Conservation (phyloP, 2,797 vertebrate species). For the Pantherophis alleghaniensis region DNA sequence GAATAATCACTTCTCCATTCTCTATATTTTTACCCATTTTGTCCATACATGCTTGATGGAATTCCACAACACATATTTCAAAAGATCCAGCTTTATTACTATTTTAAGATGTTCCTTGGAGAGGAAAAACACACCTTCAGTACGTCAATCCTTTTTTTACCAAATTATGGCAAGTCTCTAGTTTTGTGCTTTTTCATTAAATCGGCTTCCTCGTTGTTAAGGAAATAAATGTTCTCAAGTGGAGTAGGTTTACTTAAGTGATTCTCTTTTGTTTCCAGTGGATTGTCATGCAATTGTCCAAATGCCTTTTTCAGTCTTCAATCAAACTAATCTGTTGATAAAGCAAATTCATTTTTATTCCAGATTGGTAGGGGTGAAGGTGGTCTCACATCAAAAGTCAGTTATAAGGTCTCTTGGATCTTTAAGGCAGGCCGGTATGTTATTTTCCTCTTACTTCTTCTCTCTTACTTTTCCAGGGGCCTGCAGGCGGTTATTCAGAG, state of each 20-base stretch:
- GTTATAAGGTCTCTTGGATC: slow-evolving; percentile 12
- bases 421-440: slow-evolving; percentile 1
- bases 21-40: neutral
- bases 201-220: neutral
- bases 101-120: slow-evolving; percentile 11
- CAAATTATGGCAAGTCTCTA: neutral
- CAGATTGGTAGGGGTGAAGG: neutral
- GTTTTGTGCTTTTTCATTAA: neutral
- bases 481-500: neutral
- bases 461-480: neutral
- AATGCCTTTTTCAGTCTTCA: neutral
- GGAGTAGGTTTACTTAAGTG: neutral
- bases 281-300: neutral
- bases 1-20: neutral
- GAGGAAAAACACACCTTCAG: neutral
- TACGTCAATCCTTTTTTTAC: neutral
- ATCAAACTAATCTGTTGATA: neutral
- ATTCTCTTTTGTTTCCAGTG: neutral
- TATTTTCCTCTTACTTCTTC: slow-evolving; percentile 2
- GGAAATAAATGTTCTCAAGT: neutral
- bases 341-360: neutral
- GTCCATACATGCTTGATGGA: neutral
- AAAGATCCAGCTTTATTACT: slow-evolving; percentile 30
- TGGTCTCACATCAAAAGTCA: slow-evolving; percentile 1
- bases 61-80: slow-evolving; percentile 4